Conservation (phyloP, 2,888 invertebrate genomes). For the Ophion costatus region DNA sequence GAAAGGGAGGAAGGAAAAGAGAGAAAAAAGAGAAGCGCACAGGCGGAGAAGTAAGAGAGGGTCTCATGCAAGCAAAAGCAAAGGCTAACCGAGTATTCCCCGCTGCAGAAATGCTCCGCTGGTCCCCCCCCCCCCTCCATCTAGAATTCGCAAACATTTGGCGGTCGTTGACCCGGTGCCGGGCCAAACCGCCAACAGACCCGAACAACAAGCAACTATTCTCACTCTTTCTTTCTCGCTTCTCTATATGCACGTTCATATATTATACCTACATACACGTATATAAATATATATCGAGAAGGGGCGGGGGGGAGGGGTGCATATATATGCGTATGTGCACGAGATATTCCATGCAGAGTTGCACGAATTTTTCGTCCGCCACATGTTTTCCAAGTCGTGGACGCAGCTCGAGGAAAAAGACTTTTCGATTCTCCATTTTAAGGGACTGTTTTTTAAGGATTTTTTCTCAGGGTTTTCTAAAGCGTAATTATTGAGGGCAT, state of each 20-base stretch:
- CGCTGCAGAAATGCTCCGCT: conserved; percentile 56
- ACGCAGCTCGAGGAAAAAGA: not conserved
- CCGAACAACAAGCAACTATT: conserved; percentile 79
- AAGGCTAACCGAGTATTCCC: conserved; percentile 47
- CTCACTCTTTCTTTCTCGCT: conserved; percentile 64
- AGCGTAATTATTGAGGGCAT: too few species aligned
- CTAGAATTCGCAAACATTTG: conserved; percentile 81
- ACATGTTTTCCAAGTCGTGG: not conserved
- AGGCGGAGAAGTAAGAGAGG: conserved; percentile 54
- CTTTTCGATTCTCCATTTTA: not conserved
- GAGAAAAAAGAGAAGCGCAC: conserved; percentile 50
- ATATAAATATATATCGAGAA: not conserved
- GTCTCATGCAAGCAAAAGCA: conserved; percentile 48
- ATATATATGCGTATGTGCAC: not conserved
- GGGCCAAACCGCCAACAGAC: conserved; percentile 79
- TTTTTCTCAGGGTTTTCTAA: too few species aligned
- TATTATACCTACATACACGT: conserved; percentile 21
- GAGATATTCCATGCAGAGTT: not conserved
- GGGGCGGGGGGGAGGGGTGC: not conserved
- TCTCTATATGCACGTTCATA: conserved; percentile 32
- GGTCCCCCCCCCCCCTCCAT: conserved; percentile 55
- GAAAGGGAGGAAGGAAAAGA: conserved; percentile 59
- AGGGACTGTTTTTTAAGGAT: not conserved
- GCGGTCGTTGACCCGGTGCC: conserved; percentile 80
- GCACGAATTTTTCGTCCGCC: not conserved